Base-by-base conservation (phyloP, 2,888 invertebrate genomes). In the Tetranychus truncatus region DNA sequence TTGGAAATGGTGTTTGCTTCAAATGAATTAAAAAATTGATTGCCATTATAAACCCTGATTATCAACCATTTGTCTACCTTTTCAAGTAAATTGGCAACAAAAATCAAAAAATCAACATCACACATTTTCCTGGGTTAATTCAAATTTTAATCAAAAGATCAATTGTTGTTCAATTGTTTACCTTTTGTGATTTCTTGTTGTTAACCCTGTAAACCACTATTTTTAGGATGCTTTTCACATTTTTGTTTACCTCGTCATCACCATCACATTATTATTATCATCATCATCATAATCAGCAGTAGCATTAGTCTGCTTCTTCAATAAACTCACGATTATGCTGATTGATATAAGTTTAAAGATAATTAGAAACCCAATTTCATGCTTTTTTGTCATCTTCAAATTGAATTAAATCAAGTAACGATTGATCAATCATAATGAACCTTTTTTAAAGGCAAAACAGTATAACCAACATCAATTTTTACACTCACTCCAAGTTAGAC, bases 291-390 rank as follows among this genome's bases (percentile, higher is more conserved):
- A 1, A 6, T 55, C 4, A 55, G 1, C 55, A 55, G 55, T 55
- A 55, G 55, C 55, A 55, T 7, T 15, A 55, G 15, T 5, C 15
- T 55, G 5, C 55, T 15, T 55, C 55, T 55, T 55, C 55, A 55
- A 15, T 15, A 15, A 15, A 15, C 9, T 55, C 55, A 55, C 15
- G 11, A 55, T 55, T 15, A 55, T 55, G 3, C 55, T 55, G 9
- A 55, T 55, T 55, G 55, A 55, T 55, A 55, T 15, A 55, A 55
- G 55, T 55, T 55, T 15, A 1, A 1, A 9, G 55, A 55, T 55
- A 55, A 55, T 55, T 55, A 55, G 55, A 55, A 55, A 55, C 55
- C 55, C 55, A 55, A 55, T 55, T 55, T 55, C 55, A 55, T 55
- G 55, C 55, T 55, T 55, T 55, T 55, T 55, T 55, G 55, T 55